Evolutionary conservation across 2,113 vertebrate genomes (phyloP), one percentile per base, ranked within the genome.

Genomic region (Oncorhynchus keta): DNA sequence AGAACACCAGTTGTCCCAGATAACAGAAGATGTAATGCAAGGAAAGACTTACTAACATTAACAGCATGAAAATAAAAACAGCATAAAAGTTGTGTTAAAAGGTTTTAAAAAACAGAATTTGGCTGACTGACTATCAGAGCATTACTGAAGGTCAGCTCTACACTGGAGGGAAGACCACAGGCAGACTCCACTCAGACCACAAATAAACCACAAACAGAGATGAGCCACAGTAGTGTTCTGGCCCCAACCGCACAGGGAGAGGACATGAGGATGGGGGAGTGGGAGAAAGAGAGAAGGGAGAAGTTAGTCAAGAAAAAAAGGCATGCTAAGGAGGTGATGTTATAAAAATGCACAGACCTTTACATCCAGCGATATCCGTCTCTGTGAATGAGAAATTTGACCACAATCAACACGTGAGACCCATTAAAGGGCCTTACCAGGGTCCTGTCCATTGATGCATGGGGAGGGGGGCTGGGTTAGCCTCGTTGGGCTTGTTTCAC

Each of bases 361-460:
- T 85, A 74, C 83, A 86, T 94, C 94, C 94, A 90, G 86, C 86
- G 84, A 89, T 85, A 79, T 92, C 93, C 87, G 89, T 88, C 88
- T 94, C 94, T 95, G 94, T 92, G 85, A 93, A 95, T 87, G 92
- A 95, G 89, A 94, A 92, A 94, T 92, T 82, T 91, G 88, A 82
- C 84, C 91, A 93, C 86, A 93, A 84, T 92, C 88, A 92, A 93
- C 75, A 78, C 85, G 72, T 72, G 81, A 84, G 84, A 89, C 83
- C 85, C 82, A 86, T 45, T 67, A 73, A 68, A 82, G 74, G 86
- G 77, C 79, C 62, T 79, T 75, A 79, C 81, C 77, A 82, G n/a
- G 71, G 49, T 76, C 68, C 57, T 66, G 13, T 66, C 35, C 55
- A 11, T 68, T 11, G 28, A 18, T 55, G 12, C 51, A 55, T 18